Conservation (phyloP, 2,113 vertebrate genomes). For the Dromas ardeola region DNA sequence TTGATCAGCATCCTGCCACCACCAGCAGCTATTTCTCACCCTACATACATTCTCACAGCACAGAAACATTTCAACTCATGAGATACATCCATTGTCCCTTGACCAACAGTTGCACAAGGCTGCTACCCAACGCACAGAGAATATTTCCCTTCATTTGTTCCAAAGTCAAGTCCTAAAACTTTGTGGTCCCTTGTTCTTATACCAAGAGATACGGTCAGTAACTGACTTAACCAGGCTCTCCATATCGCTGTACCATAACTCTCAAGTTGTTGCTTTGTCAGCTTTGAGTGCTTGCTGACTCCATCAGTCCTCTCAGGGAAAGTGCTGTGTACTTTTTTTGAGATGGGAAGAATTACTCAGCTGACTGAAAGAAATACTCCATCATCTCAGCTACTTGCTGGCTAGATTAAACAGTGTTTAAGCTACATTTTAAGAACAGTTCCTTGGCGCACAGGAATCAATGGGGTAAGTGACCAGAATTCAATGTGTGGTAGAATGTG, state of each 20-base stretch:
- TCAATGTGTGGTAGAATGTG: not conserved
- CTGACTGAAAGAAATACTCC: not conserved
- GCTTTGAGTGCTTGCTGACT: not conserved
- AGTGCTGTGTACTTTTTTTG: not conserved
- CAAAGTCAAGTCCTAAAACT: not conserved
- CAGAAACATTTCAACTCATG: not conserved
- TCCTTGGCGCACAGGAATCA: not conserved
- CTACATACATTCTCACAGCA: not conserved
- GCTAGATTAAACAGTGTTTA: not conserved
- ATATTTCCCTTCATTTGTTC: not conserved
- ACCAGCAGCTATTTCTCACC: not conserved
- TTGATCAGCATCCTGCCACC: not conserved
- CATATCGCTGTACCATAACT: not conserved
- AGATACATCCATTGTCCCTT: not conserved
- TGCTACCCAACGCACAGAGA: not conserved
- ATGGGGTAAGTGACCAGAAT: not conserved
- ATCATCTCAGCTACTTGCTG: not conserved
- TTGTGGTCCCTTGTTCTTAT: not conserved
- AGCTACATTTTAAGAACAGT: not conserved
- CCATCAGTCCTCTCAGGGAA: not conserved
- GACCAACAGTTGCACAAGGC: not conserved
- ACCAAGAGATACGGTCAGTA: not conserved
- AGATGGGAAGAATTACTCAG: not conserved
- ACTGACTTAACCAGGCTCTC: not conserved
- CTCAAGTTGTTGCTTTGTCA: not conserved